phyloP scores from a whole-genome alignment of 2,888 invertebrate genomes.

The Epinotia brunnichana region DNA sequence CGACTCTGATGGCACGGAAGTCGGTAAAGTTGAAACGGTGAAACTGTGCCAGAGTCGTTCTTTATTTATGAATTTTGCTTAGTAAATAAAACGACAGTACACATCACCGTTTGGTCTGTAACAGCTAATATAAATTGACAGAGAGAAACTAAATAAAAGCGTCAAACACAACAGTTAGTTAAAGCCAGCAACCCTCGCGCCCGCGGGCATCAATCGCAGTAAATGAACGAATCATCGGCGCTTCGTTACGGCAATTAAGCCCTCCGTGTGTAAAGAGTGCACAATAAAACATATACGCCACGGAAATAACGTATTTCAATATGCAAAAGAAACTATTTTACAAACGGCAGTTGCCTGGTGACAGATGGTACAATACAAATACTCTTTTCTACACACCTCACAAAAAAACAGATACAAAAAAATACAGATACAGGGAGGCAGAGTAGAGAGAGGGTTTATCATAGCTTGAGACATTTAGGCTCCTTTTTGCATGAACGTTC shows the following conservation, averaged over 20 bases:
- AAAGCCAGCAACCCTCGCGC: conserved; percentile 25
- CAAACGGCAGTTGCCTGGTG: too few species aligned
- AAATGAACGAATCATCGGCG: conserved; percentile 33
- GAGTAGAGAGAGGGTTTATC: too few species aligned
- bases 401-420: too few species aligned
- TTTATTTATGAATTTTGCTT: background rate
- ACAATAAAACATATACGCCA: conserved; percentile 10
- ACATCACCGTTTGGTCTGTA: background rate
- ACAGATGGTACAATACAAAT: too few species aligned
- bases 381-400: too few species aligned
- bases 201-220: conserved; percentile 37
- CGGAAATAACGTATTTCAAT: background rate
- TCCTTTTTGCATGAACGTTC: too few species aligned
- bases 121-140: conserved; percentile 22
- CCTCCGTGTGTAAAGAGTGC: conserved; percentile 4
- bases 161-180: conserved; percentile 27
- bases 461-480: too few species aligned
- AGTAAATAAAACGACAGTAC: background rate
- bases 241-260: conserved; percentile 33
- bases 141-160: conserved; percentile 23
- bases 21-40: background rate
- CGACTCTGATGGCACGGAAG: background rate
- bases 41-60: background rate
- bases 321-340: background rate
- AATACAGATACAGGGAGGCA: too few species aligned